Conservation (phyloP, 2,888 invertebrate genomes). For the Hypomecis atomaria region DNA sequence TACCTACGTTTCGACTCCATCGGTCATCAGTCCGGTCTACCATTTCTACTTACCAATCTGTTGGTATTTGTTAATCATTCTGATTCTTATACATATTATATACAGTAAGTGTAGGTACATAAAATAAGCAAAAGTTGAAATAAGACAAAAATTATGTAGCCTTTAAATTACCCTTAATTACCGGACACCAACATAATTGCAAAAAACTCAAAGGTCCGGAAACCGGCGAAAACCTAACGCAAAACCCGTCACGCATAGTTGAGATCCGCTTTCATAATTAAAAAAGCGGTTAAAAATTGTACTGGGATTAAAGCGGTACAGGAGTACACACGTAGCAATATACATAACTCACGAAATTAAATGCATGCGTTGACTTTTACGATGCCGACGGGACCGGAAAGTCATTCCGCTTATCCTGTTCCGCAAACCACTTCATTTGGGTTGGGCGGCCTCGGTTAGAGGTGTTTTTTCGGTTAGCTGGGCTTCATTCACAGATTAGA, state of each 20-base stretch:
- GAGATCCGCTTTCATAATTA: slow-evolving; percentile 49
- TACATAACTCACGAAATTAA: slow-evolving; percentile 69
- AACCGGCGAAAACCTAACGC: slow-evolving; percentile 14
- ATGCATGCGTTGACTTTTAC: slow-evolving; percentile 77
- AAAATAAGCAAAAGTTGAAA: not conserved
- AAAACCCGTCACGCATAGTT: slow-evolving; percentile 44
- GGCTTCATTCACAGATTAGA: slow-evolving; percentile 22
- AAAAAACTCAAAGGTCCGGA: slow-evolving; percentile 32
- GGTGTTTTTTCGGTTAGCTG: slow-evolving; percentile 60
- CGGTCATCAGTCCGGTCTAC: too few species aligned
- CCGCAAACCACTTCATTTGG: slow-evolving; percentile 64
- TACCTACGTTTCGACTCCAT: too few species aligned
- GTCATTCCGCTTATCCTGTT: slow-evolving; percentile 70
- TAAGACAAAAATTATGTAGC: not conserved
- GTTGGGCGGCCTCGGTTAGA: slow-evolving; percentile 46
- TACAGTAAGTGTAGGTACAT: too few species aligned
- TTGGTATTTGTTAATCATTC: too few species aligned
- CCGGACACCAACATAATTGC: slow-evolving; percentile 33
- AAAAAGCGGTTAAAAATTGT: slow-evolving; percentile 38
- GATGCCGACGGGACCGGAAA: slow-evolving; percentile 66
- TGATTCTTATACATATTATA: too few species aligned
- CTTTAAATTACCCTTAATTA: slow-evolving; percentile 26
- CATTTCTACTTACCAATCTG: too few species aligned
- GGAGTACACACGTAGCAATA: slow-evolving; percentile 33
- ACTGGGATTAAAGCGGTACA: slow-evolving; percentile 18